phyloP scores from a whole-genome alignment of 2,888 invertebrate species.

The Proisotoma minuta region DNA sequence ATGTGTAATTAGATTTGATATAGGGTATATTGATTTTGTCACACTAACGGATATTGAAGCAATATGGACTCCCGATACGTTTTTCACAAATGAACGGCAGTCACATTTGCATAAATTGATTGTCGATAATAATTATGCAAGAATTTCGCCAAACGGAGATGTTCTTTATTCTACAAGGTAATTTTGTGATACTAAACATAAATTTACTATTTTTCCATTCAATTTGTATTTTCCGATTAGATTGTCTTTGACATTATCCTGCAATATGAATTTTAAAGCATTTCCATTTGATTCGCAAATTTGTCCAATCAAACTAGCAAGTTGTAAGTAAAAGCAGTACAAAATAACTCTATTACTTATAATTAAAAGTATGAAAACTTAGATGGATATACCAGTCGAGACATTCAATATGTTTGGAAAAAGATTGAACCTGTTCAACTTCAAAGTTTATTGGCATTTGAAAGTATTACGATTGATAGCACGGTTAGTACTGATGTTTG shows the following conservation, averaged over 20 bases:
- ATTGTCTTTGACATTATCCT: neutral
- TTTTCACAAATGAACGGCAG: slow-evolving; percentile 53
- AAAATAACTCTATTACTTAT: too few relatives aligned
- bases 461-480: slow-evolving; percentile 50
- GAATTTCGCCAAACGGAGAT: slow-evolving; percentile 33
- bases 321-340: neutral
- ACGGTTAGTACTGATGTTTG: slow-evolving; percentile 50
- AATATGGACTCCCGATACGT: slow-evolving; percentile 54
- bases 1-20: neutral
- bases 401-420: slow-evolving; percentile 52
- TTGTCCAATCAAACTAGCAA: neutral
- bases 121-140: slow-evolving; percentile 51
- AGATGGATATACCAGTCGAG: slow-evolving; percentile 54
- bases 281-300: neutral
- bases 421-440: slow-evolving; percentile 50
- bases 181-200: too few relatives aligned
- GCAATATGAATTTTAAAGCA: neutral
- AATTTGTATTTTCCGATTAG: neutral
- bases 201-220: too few relatives aligned
- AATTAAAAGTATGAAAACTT: too few relatives aligned
- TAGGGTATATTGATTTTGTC: slow-evolving; percentile 34
- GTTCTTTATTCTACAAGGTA: neutral
- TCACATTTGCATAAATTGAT: slow-evolving; percentile 51
- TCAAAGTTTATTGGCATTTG: slow-evolving; percentile 49
- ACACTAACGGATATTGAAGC: slow-evolving; percentile 47